Evolutionary conservation across 2,113 vertebrate species (phyloP).

Genomic region (Scartelaos histophorus): DNA sequence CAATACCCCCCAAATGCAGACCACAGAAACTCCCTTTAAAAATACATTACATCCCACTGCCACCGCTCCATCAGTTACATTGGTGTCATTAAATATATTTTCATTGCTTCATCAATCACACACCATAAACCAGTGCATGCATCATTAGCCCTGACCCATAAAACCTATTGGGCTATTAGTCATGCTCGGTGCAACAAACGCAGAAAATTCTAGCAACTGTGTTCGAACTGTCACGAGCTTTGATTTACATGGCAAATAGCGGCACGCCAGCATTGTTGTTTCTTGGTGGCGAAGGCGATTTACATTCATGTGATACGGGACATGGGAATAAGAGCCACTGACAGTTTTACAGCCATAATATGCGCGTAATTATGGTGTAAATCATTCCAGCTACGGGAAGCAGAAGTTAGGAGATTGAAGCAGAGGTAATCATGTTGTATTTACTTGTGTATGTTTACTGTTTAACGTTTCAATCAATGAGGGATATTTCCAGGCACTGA

Average conservation of each 20-base stretch:
- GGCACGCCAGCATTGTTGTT: slow-evolving; percentile 55
- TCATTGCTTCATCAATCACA: slow-evolving; percentile 74
- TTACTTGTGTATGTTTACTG: not conserved
- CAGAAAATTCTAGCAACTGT: slow-evolving; percentile 55
- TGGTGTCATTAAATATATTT: slow-evolving; percentile 70
- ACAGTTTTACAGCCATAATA: slow-evolving; percentile 11
- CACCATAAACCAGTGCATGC: slow-evolving; percentile 62
- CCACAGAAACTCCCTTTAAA: slow-evolving; percentile 62
- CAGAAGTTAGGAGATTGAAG: not conserved
- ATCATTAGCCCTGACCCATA: slow-evolving; percentile 75
- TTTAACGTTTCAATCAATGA: slow-evolving; percentile 5
- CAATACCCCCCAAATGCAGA: slow-evolving; percentile 27
- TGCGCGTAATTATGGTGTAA: not conserved
- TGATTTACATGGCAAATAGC: slow-evolving; percentile 64
- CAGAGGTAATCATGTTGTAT: slow-evolving; percentile 1
- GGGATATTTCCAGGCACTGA: not conserved
- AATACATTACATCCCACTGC: slow-evolving; percentile 67
- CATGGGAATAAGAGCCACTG: slow-evolving; percentile 22
- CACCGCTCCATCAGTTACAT: slow-evolving; percentile 63
- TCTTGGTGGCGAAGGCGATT: slow-evolving; percentile 37
- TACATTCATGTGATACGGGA: slow-evolving; percentile 20
- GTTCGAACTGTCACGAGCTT: slow-evolving; percentile 56
- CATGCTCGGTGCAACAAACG: slow-evolving; percentile 61
- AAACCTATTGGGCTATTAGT: slow-evolving; percentile 70
- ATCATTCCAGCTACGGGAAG: slow-evolving; percentile 5